Evolutionary conservation across 1,140 invertebrate genomes (phyloP), one percentile per base, ranked within the genome.

Genomic region (Calliphora vicina): DNA sequence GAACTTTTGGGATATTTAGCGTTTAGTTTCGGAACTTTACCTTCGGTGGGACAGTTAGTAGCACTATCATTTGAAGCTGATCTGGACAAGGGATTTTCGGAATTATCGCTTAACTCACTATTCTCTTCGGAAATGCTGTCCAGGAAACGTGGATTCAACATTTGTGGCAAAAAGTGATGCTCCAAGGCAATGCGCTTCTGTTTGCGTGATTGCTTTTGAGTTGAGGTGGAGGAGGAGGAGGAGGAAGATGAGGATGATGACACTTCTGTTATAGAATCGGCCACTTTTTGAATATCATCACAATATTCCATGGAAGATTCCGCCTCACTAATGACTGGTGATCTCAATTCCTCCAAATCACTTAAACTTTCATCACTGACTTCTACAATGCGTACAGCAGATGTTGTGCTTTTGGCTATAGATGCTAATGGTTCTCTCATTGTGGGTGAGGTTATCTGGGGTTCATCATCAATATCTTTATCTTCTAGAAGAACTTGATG

Each of bases 41-140:
- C 43, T 83, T 86, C 26, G 23, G 72, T 50, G 78, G 84, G 67
- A 72, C 8, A 57, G n/a, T 67, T 50, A 50, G 80, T 84, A 15
- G 72, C 73, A 61, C 57, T 61, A 15, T 84, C 57, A 26, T 82
- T 82, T n/a, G 78, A 84, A 6, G 67, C 57, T 5, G 78, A 83
- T 0, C 82, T 45, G 61, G 61, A 82, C 35, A 45, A 25, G 20
- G 72, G 42, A 23, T 78, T 78, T 27, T 83, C 82, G 20, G 82
- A 76, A n/a, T 85, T 76, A 87, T 91, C 85, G 86, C 89, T 84
- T 85, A 92, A 72, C 90, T 94, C 86, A 91, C 91, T 93, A 12
- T 91, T 91, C 88, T 94, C 93, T 85, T 94, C 94, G 81, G 92
- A 91, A 83, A 94, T 94, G 45, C 93, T 93, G 84, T 93, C 93